Evolutionary conservation across 2,113 vertebrate species (phyloP).

Genomic region (Morphnarchus princeps): DNA sequence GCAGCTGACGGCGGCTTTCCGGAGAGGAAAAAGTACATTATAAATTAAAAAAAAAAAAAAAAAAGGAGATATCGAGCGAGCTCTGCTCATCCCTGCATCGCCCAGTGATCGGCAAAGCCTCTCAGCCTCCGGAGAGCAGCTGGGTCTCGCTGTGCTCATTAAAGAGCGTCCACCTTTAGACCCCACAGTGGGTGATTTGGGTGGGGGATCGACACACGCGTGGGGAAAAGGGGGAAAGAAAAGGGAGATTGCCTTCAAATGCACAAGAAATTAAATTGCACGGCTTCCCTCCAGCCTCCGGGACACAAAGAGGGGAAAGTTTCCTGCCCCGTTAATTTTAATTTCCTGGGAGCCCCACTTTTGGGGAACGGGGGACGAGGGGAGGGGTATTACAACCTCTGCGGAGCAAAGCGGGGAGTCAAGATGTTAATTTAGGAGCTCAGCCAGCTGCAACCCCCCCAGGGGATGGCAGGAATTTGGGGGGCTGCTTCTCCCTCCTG

Average conservation of each 20-base stretch:
- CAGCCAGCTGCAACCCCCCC: neutral
- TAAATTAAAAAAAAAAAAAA: neutral
- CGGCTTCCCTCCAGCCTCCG: fast-evolving
- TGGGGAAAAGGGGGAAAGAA: fast-evolving
- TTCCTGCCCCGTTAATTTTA: neutral
- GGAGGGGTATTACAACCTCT: neutral
- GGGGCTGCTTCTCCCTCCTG: neutral
- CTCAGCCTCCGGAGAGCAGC: neutral
- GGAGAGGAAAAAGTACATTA: neutral
- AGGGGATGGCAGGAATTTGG: neutral
- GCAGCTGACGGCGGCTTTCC: neutral
- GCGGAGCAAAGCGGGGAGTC: fast-evolving
- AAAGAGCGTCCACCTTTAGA: neutral
- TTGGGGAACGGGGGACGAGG: neutral
- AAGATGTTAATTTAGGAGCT: neutral
- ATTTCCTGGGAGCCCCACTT: fast-evolving
- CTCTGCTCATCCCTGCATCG: neutral
- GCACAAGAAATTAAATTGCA: fast-evolving
- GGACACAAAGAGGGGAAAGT: neutral
- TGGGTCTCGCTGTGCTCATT: neutral
- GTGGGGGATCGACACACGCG: fast-evolving
- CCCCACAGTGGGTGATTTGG: neutral
- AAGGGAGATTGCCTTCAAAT: neutral
- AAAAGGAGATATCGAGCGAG: neutral
- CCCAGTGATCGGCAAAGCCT: neutral